Conservation (phyloP, 2,888 invertebrate species). For the Stenodera caucasica region DNA sequence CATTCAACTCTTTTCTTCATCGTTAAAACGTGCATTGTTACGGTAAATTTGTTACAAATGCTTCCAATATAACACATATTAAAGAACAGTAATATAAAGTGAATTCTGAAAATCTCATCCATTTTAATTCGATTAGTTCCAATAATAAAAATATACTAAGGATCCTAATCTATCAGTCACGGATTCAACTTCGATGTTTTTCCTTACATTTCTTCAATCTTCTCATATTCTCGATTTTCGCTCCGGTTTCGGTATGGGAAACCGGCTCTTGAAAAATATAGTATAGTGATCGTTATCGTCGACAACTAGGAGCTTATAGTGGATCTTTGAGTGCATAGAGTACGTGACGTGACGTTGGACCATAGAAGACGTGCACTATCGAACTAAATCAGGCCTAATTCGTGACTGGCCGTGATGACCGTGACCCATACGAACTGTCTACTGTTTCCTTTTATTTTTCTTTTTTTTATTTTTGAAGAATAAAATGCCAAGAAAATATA, state of each 20-base stretch:
- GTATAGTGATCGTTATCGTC: conserved; percentile 25
- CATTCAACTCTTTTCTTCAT: background rate
- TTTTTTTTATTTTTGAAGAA: background rate
- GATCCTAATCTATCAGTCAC: conserved; percentile 8
- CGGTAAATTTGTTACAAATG: conserved; percentile 7
- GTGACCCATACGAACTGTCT: conserved; percentile 32
- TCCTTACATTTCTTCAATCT: background rate
- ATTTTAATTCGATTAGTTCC: conserved; percentile 9
- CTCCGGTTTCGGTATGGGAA: conserved; percentile 1
- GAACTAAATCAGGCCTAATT: conserved; percentile 42
- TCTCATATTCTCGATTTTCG: background rate
- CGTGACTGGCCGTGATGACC: conserved; percentile 39
- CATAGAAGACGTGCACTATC: conserved; percentile 40
- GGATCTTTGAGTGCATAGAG: conserved; percentile 34
- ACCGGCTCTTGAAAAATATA: conserved; percentile 12
- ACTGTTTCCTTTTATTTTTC: background rate
- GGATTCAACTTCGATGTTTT: background rate
- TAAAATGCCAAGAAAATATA: background rate
- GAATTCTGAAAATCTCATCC: conserved; percentile 8
- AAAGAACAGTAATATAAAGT: background rate
- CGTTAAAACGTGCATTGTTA: conserved; percentile 5
- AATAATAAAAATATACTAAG: background rate
- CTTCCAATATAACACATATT: background rate
- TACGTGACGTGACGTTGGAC: conserved; percentile 35
- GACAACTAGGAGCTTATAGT: conserved; percentile 24